Base-by-base conservation (phyloP, 2,113 vertebrate genomes). In the Cathartes aura region DNA sequence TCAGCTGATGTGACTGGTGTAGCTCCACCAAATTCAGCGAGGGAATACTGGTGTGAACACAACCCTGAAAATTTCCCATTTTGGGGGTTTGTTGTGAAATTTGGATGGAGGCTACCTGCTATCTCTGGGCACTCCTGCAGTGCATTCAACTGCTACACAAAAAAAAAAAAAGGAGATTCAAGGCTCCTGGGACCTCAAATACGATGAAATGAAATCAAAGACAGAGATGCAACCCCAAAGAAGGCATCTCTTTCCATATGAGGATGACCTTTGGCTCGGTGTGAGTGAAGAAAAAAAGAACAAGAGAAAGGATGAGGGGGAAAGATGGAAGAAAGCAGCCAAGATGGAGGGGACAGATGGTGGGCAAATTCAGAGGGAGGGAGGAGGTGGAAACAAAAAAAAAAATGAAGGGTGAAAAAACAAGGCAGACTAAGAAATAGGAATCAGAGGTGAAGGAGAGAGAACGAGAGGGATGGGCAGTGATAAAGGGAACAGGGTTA, bases 401-500 rank as follows among this genome's bases (percentile, higher is more conserved):
- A n/a, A 12, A 5, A 38, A 38, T 38, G n/a, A 48, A n/a, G 23
- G 34, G 22, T 43, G 8, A 58, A 89, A 90, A 79, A 21, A 4
- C 6, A 71, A 88, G 58, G 15, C 63, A 80, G 47, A n/a, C 81
- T 48, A 83, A 91, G 67, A 80, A 50, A 59, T 6, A 76, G 8
- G 40, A 85, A 67, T 82, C 56, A 38, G 75, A 81, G 62, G 34
- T 20, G 43, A 36, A 68, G 45, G 22, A 87, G 24, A 71, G 52
- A 74, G 23, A 78, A 84, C 16, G 38, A 23, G n/a, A 74, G 75
- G 79, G 80, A 90, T 81, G 75, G 68, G 73, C 72, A 91, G 29
- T 52, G 88, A 94, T 94, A 96, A 93, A 95, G 60, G 29, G 81
- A 96, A 80, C 48, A 59, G 93, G 94, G 88, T 94, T 96, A 96